Base-by-base conservation (phyloP, 1,140 invertebrate species). In the Phymorhynchus buccinoides region DNA sequence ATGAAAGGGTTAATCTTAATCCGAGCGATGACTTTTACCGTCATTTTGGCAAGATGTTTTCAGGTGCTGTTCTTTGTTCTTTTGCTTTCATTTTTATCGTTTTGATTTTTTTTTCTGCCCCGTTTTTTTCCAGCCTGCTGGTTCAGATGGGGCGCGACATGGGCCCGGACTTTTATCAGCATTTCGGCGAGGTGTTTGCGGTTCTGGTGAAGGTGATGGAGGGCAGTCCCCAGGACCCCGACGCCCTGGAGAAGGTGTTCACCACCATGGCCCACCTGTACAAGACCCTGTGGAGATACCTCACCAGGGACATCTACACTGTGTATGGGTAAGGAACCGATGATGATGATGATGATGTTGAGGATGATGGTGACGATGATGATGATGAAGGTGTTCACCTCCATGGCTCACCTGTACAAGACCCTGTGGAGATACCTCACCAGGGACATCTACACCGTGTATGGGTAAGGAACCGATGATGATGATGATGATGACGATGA, bases 401-500 rank as follows among this genome's bases (percentile, higher is more conserved):
- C 96, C 89, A 92, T 98, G 42, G 97, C 97, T 0, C 97, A 97
- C 93, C 90, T 98, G 30, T 98, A 98, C 91, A 98, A 98, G 94
- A 96, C 96, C 83, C 93, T 98, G 22, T 79, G 16, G 41, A 35
- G n/a, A 44, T 85, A 48, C 44, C 44, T 48, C 44, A 48, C 44
- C 44, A 9, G 18, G 18, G 18, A 48, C 44, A 48, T 48, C 44
- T 48, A 48, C 44, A 48, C 18, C 44, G 44, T 48, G 7, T 48
- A 18, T 48, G 6, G 44, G 44, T 48, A 48, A 48, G 44, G 44
- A 18, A 9, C 18, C 44, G 6, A 48, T 18, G 6, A 9, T 18
- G 12, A 71, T 71, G 0, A 71, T 66, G 3, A 66, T 66, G n/a
- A n/a, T n/a, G n/a, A n/a, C n/a, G n/a, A n/a, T n/a, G n/a, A n/a